Evolutionary conservation across 2,113 vertebrate species (phyloP).

Genomic region (Hippocampus barbouri): DNA sequence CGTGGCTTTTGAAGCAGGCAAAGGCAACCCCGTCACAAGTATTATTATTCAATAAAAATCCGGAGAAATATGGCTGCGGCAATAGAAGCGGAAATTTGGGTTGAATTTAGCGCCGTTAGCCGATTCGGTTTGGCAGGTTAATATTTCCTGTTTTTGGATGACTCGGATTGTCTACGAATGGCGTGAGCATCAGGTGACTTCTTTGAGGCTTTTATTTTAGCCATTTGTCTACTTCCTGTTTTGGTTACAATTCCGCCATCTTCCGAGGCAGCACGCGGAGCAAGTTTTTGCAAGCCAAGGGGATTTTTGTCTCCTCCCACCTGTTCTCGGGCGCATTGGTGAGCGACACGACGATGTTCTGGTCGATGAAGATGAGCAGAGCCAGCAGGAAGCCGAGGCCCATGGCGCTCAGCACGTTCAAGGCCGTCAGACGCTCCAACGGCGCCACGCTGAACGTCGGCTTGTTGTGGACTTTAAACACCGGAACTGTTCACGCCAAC

Average conservation of each 20-base stretch:
- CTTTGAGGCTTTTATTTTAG: neutral
- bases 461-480: constrained; percentile 85
- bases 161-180: neutral
- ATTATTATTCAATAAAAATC: no score
- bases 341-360: constrained; percentile 93
- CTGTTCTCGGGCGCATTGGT: constrained; percentile 94
- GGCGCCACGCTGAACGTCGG: constrained; percentile 84
- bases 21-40: neutral
- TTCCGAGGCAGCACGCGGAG: no score
- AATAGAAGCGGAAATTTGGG: no score
- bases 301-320: constrained; percentile 56
- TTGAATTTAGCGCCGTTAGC: no score
- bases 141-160: no score
- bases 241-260: no score
- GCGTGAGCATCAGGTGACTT: neutral
- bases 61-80: no score
- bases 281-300: neutral
- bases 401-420: constrained; percentile 86
- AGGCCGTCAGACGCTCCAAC: constrained; percentile 78
- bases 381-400: constrained; percentile 93
- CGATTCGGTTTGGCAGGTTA: no score
- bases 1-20: constrained; percentile 8
- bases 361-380: constrained; percentile 96
- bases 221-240: no score
- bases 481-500: constrained; percentile 77